Base-by-base conservation (phyloP, 2,797 vertebrate species). In the Crocidura indochinensis region DNA sequence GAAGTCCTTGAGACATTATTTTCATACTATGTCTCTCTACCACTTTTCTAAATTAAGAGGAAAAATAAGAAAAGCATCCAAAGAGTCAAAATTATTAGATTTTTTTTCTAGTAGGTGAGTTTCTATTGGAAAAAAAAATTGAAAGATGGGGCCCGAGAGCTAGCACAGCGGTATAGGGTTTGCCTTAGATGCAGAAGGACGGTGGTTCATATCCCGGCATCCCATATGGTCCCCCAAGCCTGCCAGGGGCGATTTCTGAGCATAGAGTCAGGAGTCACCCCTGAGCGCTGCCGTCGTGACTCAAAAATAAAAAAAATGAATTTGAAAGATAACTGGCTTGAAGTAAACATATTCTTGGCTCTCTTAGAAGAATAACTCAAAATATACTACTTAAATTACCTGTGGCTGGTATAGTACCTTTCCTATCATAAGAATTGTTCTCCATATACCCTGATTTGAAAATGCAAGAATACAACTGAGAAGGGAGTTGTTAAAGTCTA, bases 301-400 rank as follows among this genome's bases (percentile, higher is more conserved):
- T n/a, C n/a, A n/a, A n/a, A n/a, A n/a, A n/a, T n/a, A n/a, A n/a
- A n/a, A n/a, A n/a, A n/a, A n/a, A n/a, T n/a, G 24, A 44, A 71
- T 84, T 65, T 75, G n/a, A 86, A 68, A 60, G n/a, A 69, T 2
- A 94, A 22, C 7, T 78, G 2, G 29, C 24, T 24, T 20, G 26
- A 91, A 8, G 6, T 47, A 68, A 86, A 73, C 19, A 87, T 26
- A 44, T 2, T 60, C 44, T 49, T 53, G 4, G 38, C 31, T 88
- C 44, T 60, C 38, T 24, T 26, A 46, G 88, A 19, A 78, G 12
- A 64, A 4, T 80, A 74, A 56, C 27, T 65, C 38, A 73, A 89
- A 87, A 83, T 94, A 76, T 19, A 64, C 26, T 74, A 44, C 65
- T 68, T 73, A 67, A 86, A 75, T 68, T 53, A 20, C 46, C 72